Evolutionary conservation across 2,888 invertebrate species (phyloP).

Genomic region (Torymus auratus): DNA sequence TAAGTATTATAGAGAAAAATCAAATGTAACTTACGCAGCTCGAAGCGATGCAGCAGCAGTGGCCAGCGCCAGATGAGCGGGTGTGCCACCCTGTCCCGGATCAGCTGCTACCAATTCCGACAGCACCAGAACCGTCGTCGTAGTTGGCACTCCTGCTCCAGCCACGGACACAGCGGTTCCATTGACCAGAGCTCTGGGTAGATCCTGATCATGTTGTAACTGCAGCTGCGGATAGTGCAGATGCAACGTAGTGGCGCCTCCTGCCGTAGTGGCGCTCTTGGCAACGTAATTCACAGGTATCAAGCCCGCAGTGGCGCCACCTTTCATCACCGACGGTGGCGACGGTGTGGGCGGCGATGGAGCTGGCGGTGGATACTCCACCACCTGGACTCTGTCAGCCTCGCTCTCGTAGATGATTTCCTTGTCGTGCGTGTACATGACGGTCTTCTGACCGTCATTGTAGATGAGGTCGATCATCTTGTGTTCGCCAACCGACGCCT

Average conservation of each 20-base stretch:
- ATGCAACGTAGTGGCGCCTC: slow-evolving; percentile 77
- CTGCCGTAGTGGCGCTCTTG: slow-evolving; percentile 78
- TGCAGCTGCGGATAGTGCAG: slow-evolving; percentile 79
- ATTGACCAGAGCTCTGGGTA: slow-evolving; percentile 73
- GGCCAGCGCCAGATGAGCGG: slow-evolving; percentile 70
- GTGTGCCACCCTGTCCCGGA: slow-evolving; percentile 73
- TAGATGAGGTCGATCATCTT: slow-evolving; percentile 90
- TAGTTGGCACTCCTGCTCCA: slow-evolving; percentile 74
- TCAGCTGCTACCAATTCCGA: slow-evolving; percentile 86
- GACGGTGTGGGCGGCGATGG: slow-evolving; percentile 76
- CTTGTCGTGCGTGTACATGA: slow-evolving; percentile 89
- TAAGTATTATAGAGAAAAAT: not conserved
- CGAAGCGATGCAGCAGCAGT: slow-evolving; percentile 69
- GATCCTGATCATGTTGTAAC: slow-evolving; percentile 78
- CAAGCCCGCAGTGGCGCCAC: slow-evolving; percentile 77
- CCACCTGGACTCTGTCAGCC: slow-evolving; percentile 78
- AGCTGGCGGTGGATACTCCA: slow-evolving; percentile 74
- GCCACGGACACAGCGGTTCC: slow-evolving; percentile 63
- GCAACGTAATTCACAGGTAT: slow-evolving; percentile 79
- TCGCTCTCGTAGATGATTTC: slow-evolving; percentile 89
- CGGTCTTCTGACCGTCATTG: slow-evolving; percentile 90
- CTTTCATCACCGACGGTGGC: slow-evolving; percentile 77
- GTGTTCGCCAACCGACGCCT: slow-evolving; percentile 78
- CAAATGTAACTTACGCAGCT: slow-evolving; percentile 69
- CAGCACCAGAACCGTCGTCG: slow-evolving; percentile 84